Base-by-base conservation (phyloP, 30 jellyfish, hydroid and myxozoan genomes). In the Turritopsis dohrnii region DNA sequence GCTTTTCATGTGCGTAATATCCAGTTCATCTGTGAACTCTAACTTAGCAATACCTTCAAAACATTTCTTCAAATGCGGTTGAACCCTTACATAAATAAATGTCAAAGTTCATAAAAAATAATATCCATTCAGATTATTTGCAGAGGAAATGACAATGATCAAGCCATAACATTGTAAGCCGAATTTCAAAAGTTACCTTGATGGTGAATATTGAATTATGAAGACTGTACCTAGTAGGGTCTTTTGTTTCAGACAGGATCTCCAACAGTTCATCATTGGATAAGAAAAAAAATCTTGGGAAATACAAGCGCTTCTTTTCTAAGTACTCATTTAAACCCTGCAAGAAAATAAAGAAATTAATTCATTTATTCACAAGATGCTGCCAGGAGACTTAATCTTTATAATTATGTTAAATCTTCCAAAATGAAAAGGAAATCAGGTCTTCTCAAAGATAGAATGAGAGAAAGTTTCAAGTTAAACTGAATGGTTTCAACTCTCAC, bases 1-100 rank as follows among this genome's bases (percentile, higher is more conserved):
- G 88, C 99, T 94, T 89, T 88, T 94, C 99, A 94, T 94, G 81
- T 89, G 96, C 18, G 96, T 94, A n/a, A 94, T 94, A 52, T 94
- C 99, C 21, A 94, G 90, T 29, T 94, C 99, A 54, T 94, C 99
- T 7, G 99, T 94, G 77, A 94, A 94, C 66, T 94, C 97, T 17
- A 94, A 90, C 29, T 86, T 87, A 69, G 99, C 99, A 54, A 94
- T 89, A 21, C 99, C 99, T 81, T 94, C 99, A 83, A 94, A 94
- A 84, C 99, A 94, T 26, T 94, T 94, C 85, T 94, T 94, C 79
- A 94, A 79, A 71, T 94, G 99, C 24, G 99, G 99, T 60, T 94
- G 96, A 20, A 94, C 99, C 52, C 99, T 94, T 52, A 7, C 9
- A 69, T 8, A 41, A 41, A 41, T 3, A 41, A 3, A 41, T 3